A percentile compares a stretch with the other conserved stretches of the same genome.
Evolutionary conservation across 1,140 invertebrate genomes (phyloP).

Genomic region (Magallana angulata): DNA sequence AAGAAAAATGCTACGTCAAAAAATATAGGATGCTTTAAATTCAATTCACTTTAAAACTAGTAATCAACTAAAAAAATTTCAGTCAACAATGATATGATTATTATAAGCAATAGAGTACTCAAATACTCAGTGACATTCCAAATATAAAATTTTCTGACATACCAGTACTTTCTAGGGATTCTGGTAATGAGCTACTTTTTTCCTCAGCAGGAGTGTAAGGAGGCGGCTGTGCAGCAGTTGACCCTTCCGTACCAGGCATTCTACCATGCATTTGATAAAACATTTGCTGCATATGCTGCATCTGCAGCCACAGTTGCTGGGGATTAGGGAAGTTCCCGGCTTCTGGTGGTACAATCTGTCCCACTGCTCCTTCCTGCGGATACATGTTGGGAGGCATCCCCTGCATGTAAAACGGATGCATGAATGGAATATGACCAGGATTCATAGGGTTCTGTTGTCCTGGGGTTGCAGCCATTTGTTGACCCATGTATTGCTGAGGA

Average conservation of each 20-base stretch:
- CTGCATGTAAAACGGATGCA: not conserved
- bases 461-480: not conserved
- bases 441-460: constrained; percentile 4
- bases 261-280: too few species aligned
- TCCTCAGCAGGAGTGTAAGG: not conserved
- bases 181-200: not conserved
- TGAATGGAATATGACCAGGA: not conserved
- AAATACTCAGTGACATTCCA: too few species aligned
- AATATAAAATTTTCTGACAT: too few species aligned
- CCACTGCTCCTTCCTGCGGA: not conserved
- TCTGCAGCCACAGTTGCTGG: not conserved
- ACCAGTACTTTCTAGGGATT: too few species aligned
- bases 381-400: not conserved
- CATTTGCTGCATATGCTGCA: constrained; percentile 21
- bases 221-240: not conserved
- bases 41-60: too few species aligned
- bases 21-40: too few species aligned
- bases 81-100: too few species aligned
- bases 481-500: not conserved
- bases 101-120: too few species aligned
- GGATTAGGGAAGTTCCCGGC: not conserved
- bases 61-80: too few species aligned
- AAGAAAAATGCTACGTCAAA: too few species aligned
- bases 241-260: too few species aligned
- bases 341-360: not conserved